phyloP scores from a whole-genome alignment of 2,113 vertebrate species.

The Sorex fumeus region DNA sequence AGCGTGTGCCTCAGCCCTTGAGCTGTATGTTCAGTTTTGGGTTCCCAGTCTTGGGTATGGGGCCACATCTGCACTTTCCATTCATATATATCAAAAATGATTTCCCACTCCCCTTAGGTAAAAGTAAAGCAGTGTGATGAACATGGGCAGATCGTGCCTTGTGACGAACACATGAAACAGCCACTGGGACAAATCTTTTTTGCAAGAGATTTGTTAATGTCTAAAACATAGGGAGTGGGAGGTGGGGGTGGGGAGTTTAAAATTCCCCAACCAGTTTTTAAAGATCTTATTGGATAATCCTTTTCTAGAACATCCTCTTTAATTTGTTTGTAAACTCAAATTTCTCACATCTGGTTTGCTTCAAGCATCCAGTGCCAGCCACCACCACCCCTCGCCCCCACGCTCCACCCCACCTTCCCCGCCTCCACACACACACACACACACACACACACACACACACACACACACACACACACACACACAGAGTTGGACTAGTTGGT shows the following conservation, averaged over 20 bases:
- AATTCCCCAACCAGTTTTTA: constrained; percentile 12
- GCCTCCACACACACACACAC: too few relatives aligned
- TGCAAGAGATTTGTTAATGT: too few relatives aligned
- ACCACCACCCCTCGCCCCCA: too few relatives aligned
- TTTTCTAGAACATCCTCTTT: background rate
- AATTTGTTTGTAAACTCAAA: constrained; percentile 22
- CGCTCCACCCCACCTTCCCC: background rate
- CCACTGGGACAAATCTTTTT: background rate
- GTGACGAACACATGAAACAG: background rate
- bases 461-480: too few relatives aligned
- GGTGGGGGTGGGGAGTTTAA: too few relatives aligned
- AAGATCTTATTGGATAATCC: background rate
- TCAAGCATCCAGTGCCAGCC: background rate
- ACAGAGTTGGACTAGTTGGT: background rate
- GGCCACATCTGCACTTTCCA: background rate
- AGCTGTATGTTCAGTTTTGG: background rate
- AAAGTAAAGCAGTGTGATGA: background rate
- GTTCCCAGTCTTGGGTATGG: background rate
- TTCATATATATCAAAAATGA: constrained; percentile 4
- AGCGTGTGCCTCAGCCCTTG: too few relatives aligned
- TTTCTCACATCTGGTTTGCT: background rate
- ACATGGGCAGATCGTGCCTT: background rate
- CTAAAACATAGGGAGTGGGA: too few relatives aligned
- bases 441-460: too few relatives aligned
- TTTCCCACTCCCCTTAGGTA: background rate